Evolutionary conservation across 2,797 vertebrate genomes (phyloP), one percentile per base, ranked within the genome.

Genomic region (Bucorvus abyssinicus): DNA sequence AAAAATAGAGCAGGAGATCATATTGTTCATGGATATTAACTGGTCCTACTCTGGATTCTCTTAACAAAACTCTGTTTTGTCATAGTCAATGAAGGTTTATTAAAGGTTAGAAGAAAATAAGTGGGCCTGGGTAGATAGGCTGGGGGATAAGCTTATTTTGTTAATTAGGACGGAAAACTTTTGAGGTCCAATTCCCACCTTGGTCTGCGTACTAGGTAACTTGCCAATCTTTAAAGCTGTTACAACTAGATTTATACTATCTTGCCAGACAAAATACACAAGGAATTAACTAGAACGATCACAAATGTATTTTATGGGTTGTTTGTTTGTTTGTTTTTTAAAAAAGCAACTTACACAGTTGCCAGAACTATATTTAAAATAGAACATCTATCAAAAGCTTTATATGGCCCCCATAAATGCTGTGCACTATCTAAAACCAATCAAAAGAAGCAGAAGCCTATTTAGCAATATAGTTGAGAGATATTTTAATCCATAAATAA

Each of bases 231-330:
- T 97, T 96, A 96, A 97, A 85, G 84, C 91, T 96, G 95, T 96
- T 94, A 91, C 73, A 97, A 80, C 95, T 96, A 94, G 91, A 94
- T 96, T 96, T 93, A 91, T 94, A 84, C 67, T 90, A 85, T 70
- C 85, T 94, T 95, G 97, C 96, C 97, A 98, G 96, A 95, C 57
- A 97, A 98, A 97, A 97, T 77, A 96, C 73, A 97, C 84, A 96
- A 94, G 76, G 89, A 95, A 97, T 97, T 97, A 98, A 94, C 94
- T 97, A 93, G 94, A 97, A 96, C 94, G 76, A 94, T 95, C 94
- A 97, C 91, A 98, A 97, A 97, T 89, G 49, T 97, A 53, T 87
- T 94, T 59, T 94, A 70, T 86, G n/a, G n/a, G 38, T 40, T 40
- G 38, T 40, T 10, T 40, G n/a, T 57, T 88, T 94, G 45, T 95